Percentiles rank a stretch among this genome's conserved stretches.
phyloP scores from a whole-genome alignment of 2,113 vertebrate genomes.

The Centrocercus urophasianus region DNA sequence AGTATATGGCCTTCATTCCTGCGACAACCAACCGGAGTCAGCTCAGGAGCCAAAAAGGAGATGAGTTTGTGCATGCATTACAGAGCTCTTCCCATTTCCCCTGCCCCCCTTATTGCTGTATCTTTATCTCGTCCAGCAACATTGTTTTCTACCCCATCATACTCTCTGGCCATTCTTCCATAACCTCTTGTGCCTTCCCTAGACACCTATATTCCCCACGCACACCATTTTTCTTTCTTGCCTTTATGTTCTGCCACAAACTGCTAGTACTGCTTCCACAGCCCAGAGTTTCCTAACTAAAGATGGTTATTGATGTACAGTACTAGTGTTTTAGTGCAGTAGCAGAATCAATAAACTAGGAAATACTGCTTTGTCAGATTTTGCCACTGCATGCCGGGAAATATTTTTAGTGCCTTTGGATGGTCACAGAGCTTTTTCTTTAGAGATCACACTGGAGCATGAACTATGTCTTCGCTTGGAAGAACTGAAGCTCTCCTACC shows the following conservation, averaged over 20 bases:
- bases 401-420: conserved; percentile 78
- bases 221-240: conserved; percentile 81
- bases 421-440: conserved; percentile 74
- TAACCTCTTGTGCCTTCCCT: conserved; percentile 79
- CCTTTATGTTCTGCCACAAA: conserved; percentile 83
- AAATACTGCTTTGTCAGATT: conserved; percentile 87
- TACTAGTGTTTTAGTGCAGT: conserved; percentile 82
- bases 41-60: neutral
- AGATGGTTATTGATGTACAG: conserved; percentile 87
- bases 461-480: conserved; percentile 31
- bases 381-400: conserved; percentile 78
- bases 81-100: conserved; percentile 30
- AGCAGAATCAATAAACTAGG: conserved; percentile 86
- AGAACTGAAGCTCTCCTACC: conserved; percentile 80
- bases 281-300: conserved; percentile 84
- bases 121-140: conserved; percentile 73
- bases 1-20: neutral
- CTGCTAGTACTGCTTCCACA: conserved; percentile 77
- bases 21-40: neutral
- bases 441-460: conserved; percentile 50
- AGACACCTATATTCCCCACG: conserved; percentile 79
- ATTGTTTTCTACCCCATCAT: conserved; percentile 72
- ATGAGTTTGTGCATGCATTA: neutral
- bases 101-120: conserved; percentile 44
- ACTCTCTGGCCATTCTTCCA: conserved; percentile 71